These are phyloP conservation scores for Cranoglanis bouderius DNA, from an alignment of 2,113 vertebrate genomes.

Conservation along the genomic window DNA sequence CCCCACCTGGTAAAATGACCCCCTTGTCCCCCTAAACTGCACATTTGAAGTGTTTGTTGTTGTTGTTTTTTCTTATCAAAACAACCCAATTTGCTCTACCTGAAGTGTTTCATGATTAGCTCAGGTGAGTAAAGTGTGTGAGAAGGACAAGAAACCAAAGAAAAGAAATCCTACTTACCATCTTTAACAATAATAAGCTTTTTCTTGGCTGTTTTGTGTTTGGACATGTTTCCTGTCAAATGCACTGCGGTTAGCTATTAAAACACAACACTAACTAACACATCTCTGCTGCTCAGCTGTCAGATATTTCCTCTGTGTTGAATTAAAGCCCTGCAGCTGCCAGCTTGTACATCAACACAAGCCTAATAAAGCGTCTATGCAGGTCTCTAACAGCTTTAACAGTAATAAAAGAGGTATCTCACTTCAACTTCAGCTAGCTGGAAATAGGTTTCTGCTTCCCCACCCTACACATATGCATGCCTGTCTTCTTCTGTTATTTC, in stretches of 20 bases:
- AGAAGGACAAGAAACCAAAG: neutral
- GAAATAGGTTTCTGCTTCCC: neutral
- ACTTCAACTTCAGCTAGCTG: neutral
- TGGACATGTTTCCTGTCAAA: conserved; percentile 59
- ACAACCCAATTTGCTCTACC: neutral
- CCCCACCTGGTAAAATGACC: neutral
- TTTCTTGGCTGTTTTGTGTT: conserved; percentile 52
- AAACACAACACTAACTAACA: neutral
- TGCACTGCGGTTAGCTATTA: neutral
- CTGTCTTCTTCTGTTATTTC: neutral
- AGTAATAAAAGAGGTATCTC: neutral
- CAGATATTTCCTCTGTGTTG: too few relatives aligned
- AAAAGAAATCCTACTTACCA: conserved; percentile 55
- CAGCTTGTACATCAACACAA: neutral
- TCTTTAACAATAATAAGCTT: conserved; percentile 68
- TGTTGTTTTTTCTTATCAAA: neutral
- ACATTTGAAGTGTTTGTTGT: neutral
- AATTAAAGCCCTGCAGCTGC: neutral
- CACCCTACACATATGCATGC: neutral
- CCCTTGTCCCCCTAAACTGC: neutral
- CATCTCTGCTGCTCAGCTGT: neutral
- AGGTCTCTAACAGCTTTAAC: neutral
- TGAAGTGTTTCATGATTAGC: neutral
- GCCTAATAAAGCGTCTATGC: neutral
- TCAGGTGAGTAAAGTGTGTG: neutral